phyloP scores from a whole-genome alignment of 2,888 invertebrate genomes.

The Dryobotodes eremita region DNA sequence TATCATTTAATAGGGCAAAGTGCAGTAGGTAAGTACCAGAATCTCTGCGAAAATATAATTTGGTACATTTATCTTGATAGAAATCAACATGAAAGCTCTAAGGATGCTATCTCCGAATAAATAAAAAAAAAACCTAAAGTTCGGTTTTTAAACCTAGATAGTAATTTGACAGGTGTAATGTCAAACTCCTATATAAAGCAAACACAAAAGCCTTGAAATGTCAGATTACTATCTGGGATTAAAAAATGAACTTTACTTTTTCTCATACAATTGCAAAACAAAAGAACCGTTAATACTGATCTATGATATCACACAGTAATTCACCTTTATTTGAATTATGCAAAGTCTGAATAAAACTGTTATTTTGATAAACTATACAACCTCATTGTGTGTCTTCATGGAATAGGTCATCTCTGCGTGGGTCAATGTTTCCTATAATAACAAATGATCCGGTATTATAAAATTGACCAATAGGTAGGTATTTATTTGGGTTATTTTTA shows the following conservation, averaged over 20 bases:
- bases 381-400: slow-evolving; percentile 38
- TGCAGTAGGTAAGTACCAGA: background rate
- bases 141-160: too few relatives aligned
- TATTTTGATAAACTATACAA: slow-evolving; percentile 32
- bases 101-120: background rate
- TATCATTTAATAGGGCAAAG: background rate
- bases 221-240: too few relatives aligned
- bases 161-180: too few relatives aligned
- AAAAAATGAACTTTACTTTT: background rate
- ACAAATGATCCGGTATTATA: background rate
- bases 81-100: background rate
- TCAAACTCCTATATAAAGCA: too few relatives aligned
- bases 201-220: too few relatives aligned
- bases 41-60: background rate
- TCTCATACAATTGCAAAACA: background rate
- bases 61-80: background rate
- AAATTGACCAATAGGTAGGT: background rate
- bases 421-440: slow-evolving; percentile 53
- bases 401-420: slow-evolving; percentile 32
- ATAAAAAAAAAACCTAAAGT: too few relatives aligned
- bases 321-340: slow-evolving; percentile 33
- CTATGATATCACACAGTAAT: slow-evolving; percentile 16
- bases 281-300: slow-evolving; percentile 39
- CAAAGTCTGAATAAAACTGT: slow-evolving; percentile 31
- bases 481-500: slow-evolving; percentile 26